A percentile compares a stretch with the other conserved stretches of the same genome.
phyloP scores from a whole-genome alignment of 2,888 invertebrate genomes.

The Heptascelio sp. region DNA sequence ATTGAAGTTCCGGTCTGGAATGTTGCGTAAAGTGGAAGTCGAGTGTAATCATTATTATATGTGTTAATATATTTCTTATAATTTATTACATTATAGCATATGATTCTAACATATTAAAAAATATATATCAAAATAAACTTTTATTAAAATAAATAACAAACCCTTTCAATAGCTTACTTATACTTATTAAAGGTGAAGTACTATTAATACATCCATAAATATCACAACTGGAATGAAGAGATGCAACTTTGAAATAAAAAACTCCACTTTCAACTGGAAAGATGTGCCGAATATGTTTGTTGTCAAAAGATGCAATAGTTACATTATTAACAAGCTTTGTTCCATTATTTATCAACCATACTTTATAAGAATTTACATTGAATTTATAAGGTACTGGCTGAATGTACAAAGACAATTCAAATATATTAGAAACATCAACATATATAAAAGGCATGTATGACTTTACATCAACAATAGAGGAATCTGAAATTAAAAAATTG shows the following conservation, averaged over 20 bases:
- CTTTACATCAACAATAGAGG: constrained; percentile 67
- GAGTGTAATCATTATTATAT: no score
- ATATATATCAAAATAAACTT: no score
- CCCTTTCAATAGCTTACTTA: no score
- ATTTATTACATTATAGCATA: no score
- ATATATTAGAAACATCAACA: constrained; percentile 79
- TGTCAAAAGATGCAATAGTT: constrained; percentile 52
- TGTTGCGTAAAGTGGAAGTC: no score
- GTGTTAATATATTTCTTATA: no score
- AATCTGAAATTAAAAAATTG: constrained; percentile 63
- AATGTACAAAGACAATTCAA: constrained; percentile 77
- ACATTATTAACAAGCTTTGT: constrained; percentile 72
- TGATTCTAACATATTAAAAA: no score
- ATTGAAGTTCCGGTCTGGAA: no score
- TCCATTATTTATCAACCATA: constrained; percentile 80
- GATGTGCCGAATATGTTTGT: constrained; percentile 73
- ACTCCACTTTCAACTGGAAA: constrained; percentile 78
- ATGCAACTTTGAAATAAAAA: constrained; percentile 81
- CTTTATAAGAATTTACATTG: constrained; percentile 80
- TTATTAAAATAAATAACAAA: no score
- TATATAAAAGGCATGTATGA: constrained; percentile 81
- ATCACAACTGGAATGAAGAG: constrained; percentile 78
- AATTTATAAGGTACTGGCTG: constrained; percentile 79
- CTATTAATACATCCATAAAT: constrained; percentile 79
- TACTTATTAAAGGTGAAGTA: constrained; percentile 80